Percentiles rank a stretch among this genome's conserved stretches.
These are phyloP conservation scores for Borostomias antarcticus DNA, from an alignment of 2,797 vertebrate species.

Conservation along the genomic window DNA sequence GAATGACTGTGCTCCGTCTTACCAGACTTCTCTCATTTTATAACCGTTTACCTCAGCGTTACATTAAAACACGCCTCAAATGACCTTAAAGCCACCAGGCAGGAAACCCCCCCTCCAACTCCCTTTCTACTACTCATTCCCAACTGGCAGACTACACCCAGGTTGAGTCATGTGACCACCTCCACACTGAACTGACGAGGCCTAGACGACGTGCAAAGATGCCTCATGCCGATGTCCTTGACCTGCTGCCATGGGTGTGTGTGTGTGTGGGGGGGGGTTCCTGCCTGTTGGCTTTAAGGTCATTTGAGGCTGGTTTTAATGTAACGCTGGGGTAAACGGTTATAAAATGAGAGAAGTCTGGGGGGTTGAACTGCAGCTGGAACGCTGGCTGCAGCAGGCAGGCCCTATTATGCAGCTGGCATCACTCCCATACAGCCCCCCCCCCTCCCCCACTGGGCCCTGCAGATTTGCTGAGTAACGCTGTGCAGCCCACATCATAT, in stretches of 20 bases:
- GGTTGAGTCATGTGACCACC: too few relatives aligned
- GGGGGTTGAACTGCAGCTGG: neutral
- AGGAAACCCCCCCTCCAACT: neutral
- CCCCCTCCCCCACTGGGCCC: neutral
- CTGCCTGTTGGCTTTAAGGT: too few relatives aligned
- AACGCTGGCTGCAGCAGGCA: neutral
- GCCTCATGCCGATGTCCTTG: neutral
- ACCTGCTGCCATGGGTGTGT: too few relatives aligned
- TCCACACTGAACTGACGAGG: too few relatives aligned
- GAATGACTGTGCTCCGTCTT: neutral
- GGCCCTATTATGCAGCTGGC: slow-evolving; percentile 43
- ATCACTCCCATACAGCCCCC: slow-evolving; percentile 29
- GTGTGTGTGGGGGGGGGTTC: neutral
- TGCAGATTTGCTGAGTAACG: slow-evolving; percentile 30
- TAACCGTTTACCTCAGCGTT: too few relatives aligned
- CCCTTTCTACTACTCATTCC: too few relatives aligned
- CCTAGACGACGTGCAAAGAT: too few relatives aligned
- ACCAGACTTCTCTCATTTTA: neutral
- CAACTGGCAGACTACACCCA: too few relatives aligned
- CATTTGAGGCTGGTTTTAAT: too few relatives aligned
- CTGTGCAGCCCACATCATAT: neutral
- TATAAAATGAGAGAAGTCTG: neutral
- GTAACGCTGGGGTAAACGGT: too few relatives aligned
- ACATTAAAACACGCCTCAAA: too few relatives aligned
- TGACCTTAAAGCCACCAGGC: too few relatives aligned